Evolutionary conservation across 2,797 vertebrate species (phyloP), one percentile per base, ranked within the genome.

Genomic region (Chaunax sp.): DNA sequence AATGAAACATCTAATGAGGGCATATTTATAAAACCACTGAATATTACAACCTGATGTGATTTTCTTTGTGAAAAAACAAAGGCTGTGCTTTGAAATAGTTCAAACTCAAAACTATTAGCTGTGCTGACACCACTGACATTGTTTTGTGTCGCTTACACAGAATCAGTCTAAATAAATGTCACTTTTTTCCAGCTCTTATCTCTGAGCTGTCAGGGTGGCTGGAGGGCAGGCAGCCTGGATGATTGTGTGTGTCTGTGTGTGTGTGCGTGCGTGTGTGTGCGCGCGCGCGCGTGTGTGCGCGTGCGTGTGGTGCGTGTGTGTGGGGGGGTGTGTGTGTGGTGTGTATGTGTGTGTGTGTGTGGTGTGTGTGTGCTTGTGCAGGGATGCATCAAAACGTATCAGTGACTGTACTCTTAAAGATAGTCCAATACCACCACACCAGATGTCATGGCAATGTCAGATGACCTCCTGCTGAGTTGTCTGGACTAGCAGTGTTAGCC

Each of bases 141-240:
- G 35, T 75, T 19, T 58, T 20, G 60, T 76, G 81, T 72, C 64
- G 52, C 55, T 61, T 18, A 18, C 23, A 19, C n/a, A 18, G 58
- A 45, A 58, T 56, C 35, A 70, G 52, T 80, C 52, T 38, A 45
- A 70, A 61, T 63, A 53, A 52, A 55, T 72, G 45, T 65, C 55
- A 26, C 61, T 55, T 52, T 49, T 43, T 33, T 46, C 6, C 28
- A 14, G 63, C 44, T 63, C 35, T 52, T 38, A 68, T 23, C 57
- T 66, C 46, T 69, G 45, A 68, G 65, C 83, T 84, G 77, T 86
- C 66, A 84, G 66, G 51, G 68, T 0, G 47, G 49, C 69, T 67
- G 54, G 49, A 53, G 63, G 63, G 69, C 8, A 51, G 77, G 50
- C 19, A 28, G 58, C 33, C 11, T 68, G 66, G 62, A 57, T 80